Conservation (phyloP, 2,888 invertebrate species). For the Volucella bombylans region DNA sequence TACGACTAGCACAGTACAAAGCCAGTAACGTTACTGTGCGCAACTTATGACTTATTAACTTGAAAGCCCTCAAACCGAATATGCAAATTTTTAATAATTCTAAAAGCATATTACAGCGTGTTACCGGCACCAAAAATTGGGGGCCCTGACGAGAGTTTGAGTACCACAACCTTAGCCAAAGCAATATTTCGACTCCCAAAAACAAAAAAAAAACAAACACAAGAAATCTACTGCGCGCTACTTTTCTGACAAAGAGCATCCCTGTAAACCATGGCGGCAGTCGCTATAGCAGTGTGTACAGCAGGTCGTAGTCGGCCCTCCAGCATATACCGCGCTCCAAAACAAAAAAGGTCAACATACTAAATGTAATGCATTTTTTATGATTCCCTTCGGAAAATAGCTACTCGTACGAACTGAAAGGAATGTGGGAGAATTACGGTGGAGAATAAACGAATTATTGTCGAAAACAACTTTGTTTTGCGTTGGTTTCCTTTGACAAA, state of each 20-base stretch:
- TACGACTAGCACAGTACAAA: not conserved
- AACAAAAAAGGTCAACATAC: constrained; percentile 47
- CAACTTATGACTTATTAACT: constrained; percentile 55
- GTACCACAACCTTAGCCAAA: constrained; percentile 40
- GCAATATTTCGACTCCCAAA: not conserved
- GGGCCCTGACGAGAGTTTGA: constrained; percentile 31
- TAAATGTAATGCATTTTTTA: constrained; percentile 65
- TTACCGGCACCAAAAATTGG: constrained; percentile 37
- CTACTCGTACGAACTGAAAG: constrained; percentile 34
- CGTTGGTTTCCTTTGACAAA: too few relatives aligned
- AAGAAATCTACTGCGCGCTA: constrained; percentile 3
- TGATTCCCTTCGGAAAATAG: constrained; percentile 44
- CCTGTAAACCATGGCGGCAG: not conserved
- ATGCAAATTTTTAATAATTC: constrained; percentile 62
- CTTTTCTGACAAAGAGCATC: constrained; percentile 4
- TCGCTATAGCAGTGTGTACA: too few relatives aligned
- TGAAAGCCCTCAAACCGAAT: constrained; percentile 44
- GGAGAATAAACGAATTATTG: too few relatives aligned
- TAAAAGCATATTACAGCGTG: constrained; percentile 58
- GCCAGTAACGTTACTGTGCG: constrained; percentile 8
- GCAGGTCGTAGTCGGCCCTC: too few relatives aligned
- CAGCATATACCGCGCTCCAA: constrained; percentile 29
- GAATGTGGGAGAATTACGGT: not conserved
- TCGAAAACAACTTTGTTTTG: too few relatives aligned
- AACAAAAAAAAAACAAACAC: not conserved